Percentiles rank a stretch among this genome's conserved stretches.
Evolutionary conservation across 2,797 vertebrate species (phyloP).

Genomic region (Microctenopoma stevenorrisi): DNA sequence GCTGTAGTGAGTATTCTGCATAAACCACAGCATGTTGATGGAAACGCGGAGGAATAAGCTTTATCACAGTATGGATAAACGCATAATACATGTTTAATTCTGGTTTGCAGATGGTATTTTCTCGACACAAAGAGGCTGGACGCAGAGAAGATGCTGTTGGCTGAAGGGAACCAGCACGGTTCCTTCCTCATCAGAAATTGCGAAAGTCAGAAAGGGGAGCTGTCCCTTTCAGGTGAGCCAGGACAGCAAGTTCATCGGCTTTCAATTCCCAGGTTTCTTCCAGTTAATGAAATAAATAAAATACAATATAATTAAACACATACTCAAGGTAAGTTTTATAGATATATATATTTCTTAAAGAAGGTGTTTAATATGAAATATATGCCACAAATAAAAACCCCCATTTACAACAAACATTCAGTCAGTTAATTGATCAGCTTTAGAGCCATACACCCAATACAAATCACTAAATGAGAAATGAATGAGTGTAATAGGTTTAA

Average conservation of each 20-base stretch:
- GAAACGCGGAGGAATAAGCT: not conserved
- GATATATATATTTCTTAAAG: too few species aligned
- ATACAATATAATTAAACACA: too few species aligned
- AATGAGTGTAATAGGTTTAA: too few species aligned
- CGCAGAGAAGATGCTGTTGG: constrained; percentile 89
- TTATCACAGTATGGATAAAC: not conserved
- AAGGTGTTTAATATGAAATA: too few species aligned
- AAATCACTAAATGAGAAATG: too few species aligned
- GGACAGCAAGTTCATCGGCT: too few species aligned
- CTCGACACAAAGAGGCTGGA: constrained; percentile 89
- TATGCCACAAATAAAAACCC: too few species aligned
- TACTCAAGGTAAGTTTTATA: too few species aligned
- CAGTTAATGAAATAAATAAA: too few species aligned
- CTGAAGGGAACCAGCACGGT: constrained; percentile 83
- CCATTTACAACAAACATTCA: too few species aligned
- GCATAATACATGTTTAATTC: constrained; percentile 2
- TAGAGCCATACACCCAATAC: too few species aligned
- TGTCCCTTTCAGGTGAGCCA: constrained; percentile 91
- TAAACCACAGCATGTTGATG: not conserved
- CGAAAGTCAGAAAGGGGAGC: constrained; percentile 89
- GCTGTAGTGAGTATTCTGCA: not conserved
- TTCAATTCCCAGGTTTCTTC: not conserved
- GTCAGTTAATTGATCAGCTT: too few species aligned
- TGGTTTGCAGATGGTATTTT: constrained; percentile 92
- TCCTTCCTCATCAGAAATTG: constrained; percentile 93